Base-by-base conservation (phyloP, 2,113 vertebrate genomes). In the Petrocephalus microphthalmus region DNA sequence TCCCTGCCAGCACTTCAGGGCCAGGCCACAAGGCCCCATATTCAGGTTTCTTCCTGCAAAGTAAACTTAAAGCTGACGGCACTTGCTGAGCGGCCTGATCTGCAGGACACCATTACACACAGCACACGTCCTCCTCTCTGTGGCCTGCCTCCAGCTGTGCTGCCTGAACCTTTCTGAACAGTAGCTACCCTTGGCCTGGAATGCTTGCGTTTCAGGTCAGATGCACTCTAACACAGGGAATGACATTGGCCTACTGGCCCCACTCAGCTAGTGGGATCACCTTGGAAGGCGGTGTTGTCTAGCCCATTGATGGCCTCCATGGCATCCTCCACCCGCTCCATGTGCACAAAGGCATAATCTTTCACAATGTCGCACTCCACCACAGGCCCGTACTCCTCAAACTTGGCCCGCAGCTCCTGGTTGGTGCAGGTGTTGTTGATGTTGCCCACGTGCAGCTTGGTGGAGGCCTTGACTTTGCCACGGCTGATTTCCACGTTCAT, bases 271-370 rank as follows among this genome's bases (percentile, higher is more conserved):
- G 64, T 64, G 37, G 91, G 92, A 96, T 97, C 97, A 98, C 97
- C 97, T 98, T 98, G 97, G 92, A 98, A 97, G 88, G 97, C 97
- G 0, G 96, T 96, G 96, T 97, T 97, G 94, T 99, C 97, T 86
- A 99, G 94, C 53, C 97, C 96, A 89, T 96, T 95, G 94, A 99
- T 98, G 94, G 97, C 98, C 92, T 98, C 97, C 91, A 98, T 96
- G 0, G 98, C 98, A 37, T 99, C 98, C 90, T 99, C 98, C 7
- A 98, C 97, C 60, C 97, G 93, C 92, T 98, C 98, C 98, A 99
- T 99, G 94, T 99, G 98, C 71, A 99, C 98, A 89, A 98, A 99
- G 64, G 98, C 98, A 87, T 98, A 99, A 92, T 99, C 98, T 94
- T 98, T 99, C 15, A 99, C 97, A 91, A 99, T 99, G 95, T 99